phyloP scores from a whole-genome alignment of 1,140 invertebrate species.

The Neodiprion lecontei region DNA sequence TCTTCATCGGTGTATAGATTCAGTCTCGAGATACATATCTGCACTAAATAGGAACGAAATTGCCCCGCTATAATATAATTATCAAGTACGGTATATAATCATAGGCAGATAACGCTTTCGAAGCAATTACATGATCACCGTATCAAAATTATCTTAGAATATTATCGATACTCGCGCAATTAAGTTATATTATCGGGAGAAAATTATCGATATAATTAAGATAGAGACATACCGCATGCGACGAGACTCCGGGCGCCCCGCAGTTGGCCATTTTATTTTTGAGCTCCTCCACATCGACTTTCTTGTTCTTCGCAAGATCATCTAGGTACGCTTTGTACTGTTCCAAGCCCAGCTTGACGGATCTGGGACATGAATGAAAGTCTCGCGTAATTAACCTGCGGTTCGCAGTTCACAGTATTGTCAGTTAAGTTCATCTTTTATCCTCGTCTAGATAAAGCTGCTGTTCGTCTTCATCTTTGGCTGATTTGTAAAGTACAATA shows the following conservation, averaged over 20 bases:
- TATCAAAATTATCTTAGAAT: too few species aligned
- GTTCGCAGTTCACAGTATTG: not conserved
- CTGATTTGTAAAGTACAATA: too few species aligned
- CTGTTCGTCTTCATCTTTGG: not conserved
- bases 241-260: conserved; percentile 73
- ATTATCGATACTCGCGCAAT: too few species aligned
- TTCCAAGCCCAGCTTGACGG: conserved; percentile 71
- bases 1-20: too few species aligned
- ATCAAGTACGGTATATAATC: too few species aligned
- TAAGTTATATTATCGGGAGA: too few species aligned
- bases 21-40: too few species aligned
- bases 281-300: conserved; percentile 75
- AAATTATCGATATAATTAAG: too few species aligned
- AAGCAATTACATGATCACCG: too few species aligned
- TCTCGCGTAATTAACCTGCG: not conserved
- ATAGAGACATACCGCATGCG: conserved; percentile 49
- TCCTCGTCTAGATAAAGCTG: not conserved
- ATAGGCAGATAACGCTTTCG: too few species aligned
- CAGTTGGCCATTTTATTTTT: conserved; percentile 80
- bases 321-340: conserved; percentile 86
- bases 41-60: too few species aligned
- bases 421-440: not conserved
- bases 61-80: too few species aligned
- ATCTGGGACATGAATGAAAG: conserved; percentile 43
- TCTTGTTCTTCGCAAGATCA: conserved; percentile 81